These are phyloP conservation scores for Rhingia campestris DNA, from an alignment of 2,888 invertebrate genomes.

Conservation along the genomic window DNA sequence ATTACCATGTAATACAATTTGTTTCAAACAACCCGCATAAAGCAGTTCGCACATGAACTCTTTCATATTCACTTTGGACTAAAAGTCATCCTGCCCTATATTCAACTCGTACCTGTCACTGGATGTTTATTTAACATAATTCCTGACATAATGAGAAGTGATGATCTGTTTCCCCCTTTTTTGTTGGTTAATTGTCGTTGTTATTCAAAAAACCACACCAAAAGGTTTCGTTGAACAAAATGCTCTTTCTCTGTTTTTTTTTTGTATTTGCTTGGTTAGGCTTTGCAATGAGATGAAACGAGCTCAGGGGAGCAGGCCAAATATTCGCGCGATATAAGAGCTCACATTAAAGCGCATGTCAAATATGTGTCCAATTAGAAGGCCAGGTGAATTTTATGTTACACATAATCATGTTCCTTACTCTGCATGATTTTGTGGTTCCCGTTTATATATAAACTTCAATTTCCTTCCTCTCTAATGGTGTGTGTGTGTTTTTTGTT, in stretches of 20 bases:
- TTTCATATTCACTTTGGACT: slow-evolving; percentile 10
- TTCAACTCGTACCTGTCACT: slow-evolving; percentile 3
- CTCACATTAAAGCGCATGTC: slow-evolving; percentile 69
- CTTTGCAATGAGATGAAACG: slow-evolving; percentile 44
- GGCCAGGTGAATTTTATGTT: slow-evolving; percentile 72
- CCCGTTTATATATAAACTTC: slow-evolving; percentile 17
- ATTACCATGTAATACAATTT: no score
- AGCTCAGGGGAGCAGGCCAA: slow-evolving; percentile 11
- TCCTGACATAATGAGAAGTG: slow-evolving; percentile 38
- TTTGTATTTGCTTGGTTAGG: slow-evolving; percentile 1
- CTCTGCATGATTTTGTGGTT: slow-evolving; percentile 62
- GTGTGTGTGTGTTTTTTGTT: slow-evolving; percentile 16
- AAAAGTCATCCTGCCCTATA: background rate
- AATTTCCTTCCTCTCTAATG: background rate
- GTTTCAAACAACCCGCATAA: no score
- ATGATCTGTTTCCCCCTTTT: slow-evolving; percentile 11
- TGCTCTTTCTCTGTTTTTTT: background rate
- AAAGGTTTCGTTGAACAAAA: slow-evolving; percentile 2
- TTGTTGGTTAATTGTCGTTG: slow-evolving; percentile 17
- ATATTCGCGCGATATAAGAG: slow-evolving; percentile 35
- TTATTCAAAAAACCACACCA: slow-evolving; percentile 4
- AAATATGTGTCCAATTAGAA: slow-evolving; percentile 73
- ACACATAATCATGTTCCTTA: slow-evolving; percentile 72
- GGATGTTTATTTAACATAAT: slow-evolving; percentile 17
- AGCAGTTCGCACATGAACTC: slow-evolving; percentile 34